These are phyloP conservation scores for Paralichthys olivaceus DNA, from an alignment of 2,113 vertebrate genomes.

Conservation along the genomic window DNA sequence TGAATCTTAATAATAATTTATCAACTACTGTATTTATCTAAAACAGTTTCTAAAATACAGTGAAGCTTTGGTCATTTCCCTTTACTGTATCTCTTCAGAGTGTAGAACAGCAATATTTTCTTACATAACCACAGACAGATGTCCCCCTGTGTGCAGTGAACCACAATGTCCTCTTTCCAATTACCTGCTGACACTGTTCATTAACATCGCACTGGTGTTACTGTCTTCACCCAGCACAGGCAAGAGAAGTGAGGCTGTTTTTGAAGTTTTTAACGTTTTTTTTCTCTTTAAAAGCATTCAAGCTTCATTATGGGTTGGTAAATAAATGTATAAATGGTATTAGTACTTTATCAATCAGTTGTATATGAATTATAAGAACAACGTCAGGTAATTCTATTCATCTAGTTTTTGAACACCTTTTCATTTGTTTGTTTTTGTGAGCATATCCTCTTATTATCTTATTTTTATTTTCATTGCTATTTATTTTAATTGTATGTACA, in stretches of 20 bases:
- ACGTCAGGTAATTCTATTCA: not conserved
- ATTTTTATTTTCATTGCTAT: too few relatives aligned
- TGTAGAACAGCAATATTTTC: constrained; percentile 10
- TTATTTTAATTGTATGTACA: too few relatives aligned
- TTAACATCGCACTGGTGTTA: constrained; percentile 22
- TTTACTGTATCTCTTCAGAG: not conserved
- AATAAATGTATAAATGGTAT: not conserved
- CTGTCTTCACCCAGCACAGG: not conserved
- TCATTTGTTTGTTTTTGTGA: too few relatives aligned
- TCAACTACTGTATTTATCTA: not conserved
- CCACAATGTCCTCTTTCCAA: constrained; percentile 6
- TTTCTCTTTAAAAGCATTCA: not conserved
- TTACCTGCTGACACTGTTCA: constrained; percentile 16
- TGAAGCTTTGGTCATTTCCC: constrained; percentile 3
- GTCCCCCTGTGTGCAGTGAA: constrained; percentile 4
- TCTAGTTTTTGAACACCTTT: not conserved
- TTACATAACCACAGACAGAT: constrained; percentile 63
- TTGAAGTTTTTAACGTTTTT: not conserved
- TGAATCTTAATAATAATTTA: not conserved
- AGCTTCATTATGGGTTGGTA: not conserved
- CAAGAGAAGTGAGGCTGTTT: not conserved
- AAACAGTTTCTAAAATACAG: not conserved
- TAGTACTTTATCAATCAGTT: not conserved
- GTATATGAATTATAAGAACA: not conserved
- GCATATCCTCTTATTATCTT: too few relatives aligned